Base-by-base conservation (phyloP, 1,140 invertebrate genomes). In the Drosophila simulans region DNA sequence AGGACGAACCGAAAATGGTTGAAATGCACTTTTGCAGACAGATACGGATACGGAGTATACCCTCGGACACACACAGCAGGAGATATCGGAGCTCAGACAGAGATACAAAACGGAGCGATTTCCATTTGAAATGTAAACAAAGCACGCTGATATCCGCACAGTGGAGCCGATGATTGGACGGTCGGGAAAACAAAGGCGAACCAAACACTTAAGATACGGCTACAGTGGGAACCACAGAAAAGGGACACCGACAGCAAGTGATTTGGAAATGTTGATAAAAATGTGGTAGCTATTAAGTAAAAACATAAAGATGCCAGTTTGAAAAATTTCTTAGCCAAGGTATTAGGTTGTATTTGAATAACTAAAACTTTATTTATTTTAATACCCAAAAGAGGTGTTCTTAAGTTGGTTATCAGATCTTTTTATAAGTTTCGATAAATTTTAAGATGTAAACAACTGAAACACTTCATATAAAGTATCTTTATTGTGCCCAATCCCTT, bases 111-210 rank as follows among this genome's bases (percentile, higher is more conserved):
- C 77, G 58, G 65, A 75, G 57, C 77, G 72, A 81, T 85, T 86
- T 78, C 83, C 62, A 86, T 86, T 88, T 82, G 65, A 78, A 86
- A 79, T 63, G 83, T 86, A 86, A 86, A 86, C 83, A 86, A 72
- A 86, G 75, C 75, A 88, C 78, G 75, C 63, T 78, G 83, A 75
- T 75, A 65, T 70, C 78, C 82, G 83, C 78, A 86, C 79, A 78
- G 80, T 86, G 63, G 64, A 54, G 27, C 80, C 43, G 55, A 74
- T 56, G 51, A 70, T 69, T 54, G 27, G 25, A 11, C 40, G 48
- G 51, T 53, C 58, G 37, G 27, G 39, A 43, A 46, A 35, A 62
- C 37, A 75, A 78, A 78, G 62, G 66, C 59, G 46, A 77, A 56
- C 58, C 55, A 49, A 64, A 45, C 62, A 77, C 53, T 62, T 57